Evolutionary conservation across 2,888 invertebrate genomes (phyloP).

Genomic region (Taphrorychus bicolor): DNA sequence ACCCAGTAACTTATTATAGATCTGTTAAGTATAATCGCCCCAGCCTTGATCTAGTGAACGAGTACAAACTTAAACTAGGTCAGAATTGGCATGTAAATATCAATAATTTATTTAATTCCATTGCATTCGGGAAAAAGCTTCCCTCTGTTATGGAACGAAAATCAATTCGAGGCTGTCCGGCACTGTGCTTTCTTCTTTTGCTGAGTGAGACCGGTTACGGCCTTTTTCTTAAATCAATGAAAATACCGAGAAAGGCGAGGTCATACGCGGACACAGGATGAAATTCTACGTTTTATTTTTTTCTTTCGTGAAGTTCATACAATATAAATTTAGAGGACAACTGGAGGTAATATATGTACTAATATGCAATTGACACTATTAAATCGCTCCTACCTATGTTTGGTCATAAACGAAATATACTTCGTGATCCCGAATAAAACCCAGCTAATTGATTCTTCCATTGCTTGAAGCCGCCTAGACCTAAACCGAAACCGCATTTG

Average conservation of each 20-base stretch:
- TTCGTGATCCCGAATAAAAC: no score
- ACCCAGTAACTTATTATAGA: background rate
- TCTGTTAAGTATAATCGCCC: background rate
- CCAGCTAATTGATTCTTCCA: no score
- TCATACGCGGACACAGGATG: conserved; percentile 35
- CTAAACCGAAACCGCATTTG: no score
- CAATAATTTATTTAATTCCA: background rate
- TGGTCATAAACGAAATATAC: no score
- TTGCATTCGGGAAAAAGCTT: background rate
- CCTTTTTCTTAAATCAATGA: conserved; percentile 39
- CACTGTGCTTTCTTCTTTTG: conserved; percentile 29
- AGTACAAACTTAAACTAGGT: no score
- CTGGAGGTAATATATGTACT: conserved; percentile 4
- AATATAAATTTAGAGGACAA: conserved; percentile 6
- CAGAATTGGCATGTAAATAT: background rate
- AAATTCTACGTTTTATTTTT: conserved; percentile 25
- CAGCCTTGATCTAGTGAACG: no score
- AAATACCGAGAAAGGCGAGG: conserved; percentile 40
- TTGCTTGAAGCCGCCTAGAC: no score
- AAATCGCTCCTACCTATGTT: no score
- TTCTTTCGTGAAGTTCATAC: conserved; percentile 22
- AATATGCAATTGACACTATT: no score
- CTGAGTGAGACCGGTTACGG: conserved; percentile 38
- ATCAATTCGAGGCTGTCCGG: conserved; percentile 17
- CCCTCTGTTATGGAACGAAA: background rate